Base-by-base conservation (phyloP, 2,888 invertebrate species). In the Atrina japonica region DNA sequence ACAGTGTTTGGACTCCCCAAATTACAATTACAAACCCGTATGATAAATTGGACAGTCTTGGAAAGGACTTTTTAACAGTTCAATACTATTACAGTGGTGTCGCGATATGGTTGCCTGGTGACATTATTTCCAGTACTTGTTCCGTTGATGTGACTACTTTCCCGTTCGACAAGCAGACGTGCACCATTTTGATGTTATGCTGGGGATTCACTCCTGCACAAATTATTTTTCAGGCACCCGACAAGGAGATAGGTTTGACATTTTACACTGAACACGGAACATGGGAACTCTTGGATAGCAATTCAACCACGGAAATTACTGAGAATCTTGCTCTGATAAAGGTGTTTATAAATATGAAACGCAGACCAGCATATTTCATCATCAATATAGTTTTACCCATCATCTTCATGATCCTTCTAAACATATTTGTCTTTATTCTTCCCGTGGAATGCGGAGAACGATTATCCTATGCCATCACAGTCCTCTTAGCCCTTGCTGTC, bases 391-490 rank as follows among this genome's bases (percentile, higher is more conserved):
- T 76, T 11, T 56, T 76, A 2, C 76, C 76, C 9, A 70, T 76
- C 25, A 47, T 73, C 5, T 76, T 76, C 35, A 70, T 76, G 70
- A 61, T 66, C 0, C 16, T 67, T 9, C 43, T 76, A 11, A 73
- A 70, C 41, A 53, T 70, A 9, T 35, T 76, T 6, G 76, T 76
- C 14, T 76, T 76, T 30, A 16, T 76, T 1, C 29, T 76, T 18
- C 76, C 76, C 6, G 60, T 64, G 2, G 73, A 73, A 11, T 66
- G 67, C 23, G 76, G 76, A 11, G 76, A 76, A 29, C 58, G 76
- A 16, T 43, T 76, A 16, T 73, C 73, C 0, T 76, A 66, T 49
- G 30, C 70, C 23, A 68, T 73, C n/a, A 76, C 76, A 14, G 73
- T 76, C 16, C 55, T 76, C n/a, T 63, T 76, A 7, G 73, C 76